Evolutionary conservation across 1,140 invertebrate species (phyloP).

Genomic region (Rhizoglyphus robini): DNA sequence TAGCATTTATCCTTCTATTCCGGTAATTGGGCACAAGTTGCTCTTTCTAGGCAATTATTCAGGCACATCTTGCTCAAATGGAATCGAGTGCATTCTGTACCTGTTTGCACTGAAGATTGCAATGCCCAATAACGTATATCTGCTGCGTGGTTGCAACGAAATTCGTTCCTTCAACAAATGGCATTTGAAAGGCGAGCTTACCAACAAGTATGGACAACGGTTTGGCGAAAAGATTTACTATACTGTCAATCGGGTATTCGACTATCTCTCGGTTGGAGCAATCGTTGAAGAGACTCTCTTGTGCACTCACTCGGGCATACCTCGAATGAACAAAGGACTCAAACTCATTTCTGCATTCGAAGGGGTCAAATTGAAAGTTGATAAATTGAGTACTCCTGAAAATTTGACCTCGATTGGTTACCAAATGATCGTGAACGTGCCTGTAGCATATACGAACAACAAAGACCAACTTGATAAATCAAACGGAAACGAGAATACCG

Average conservation of each 20-base stretch:
- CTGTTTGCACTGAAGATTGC: not conserved
- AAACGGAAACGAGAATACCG: not conserved
- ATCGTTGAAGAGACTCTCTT: not conserved
- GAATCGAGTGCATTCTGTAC: not conserved
- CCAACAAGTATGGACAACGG: not conserved
- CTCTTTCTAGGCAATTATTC: slow-evolving; percentile 5
- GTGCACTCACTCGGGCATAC: not conserved
- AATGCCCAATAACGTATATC: not conserved
- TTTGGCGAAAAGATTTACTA: not conserved
- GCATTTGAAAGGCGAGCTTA: not conserved
- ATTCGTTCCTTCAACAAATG: not conserved
- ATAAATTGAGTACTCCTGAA: not conserved
- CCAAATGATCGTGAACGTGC: not conserved
- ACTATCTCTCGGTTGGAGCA: not conserved
- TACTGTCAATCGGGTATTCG: not conserved
- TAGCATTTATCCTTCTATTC: not conserved
- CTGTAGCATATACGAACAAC: not conserved
- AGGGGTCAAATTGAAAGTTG: not conserved
- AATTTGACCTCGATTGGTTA: not conserved
- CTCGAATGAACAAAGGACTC: not conserved
- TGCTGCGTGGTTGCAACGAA: not conserved
- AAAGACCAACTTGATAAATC: not conserved
- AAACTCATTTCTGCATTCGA: not conserved
- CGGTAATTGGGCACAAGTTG: not conserved
- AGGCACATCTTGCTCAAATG: not conserved